phyloP scores from a whole-genome alignment of 2,888 invertebrate genomes.

The Laothoe populi region DNA sequence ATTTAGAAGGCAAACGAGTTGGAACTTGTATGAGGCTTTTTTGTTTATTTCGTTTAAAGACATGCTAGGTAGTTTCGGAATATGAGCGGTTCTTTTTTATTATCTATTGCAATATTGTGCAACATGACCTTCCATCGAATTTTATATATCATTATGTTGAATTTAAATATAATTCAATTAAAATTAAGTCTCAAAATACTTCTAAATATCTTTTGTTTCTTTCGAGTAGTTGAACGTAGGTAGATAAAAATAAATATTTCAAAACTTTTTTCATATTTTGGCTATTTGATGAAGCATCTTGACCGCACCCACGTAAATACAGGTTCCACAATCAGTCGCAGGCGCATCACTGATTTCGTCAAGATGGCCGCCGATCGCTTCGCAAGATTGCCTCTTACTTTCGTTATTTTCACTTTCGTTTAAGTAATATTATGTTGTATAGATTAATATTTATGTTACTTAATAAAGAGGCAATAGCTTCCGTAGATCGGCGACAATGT shows the following conservation, averaged over 20 bases:
- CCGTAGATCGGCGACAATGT: conserved; percentile 51
- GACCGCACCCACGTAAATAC: conserved; percentile 49
- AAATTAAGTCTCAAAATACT: too few species aligned
- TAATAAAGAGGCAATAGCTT: conserved; percentile 37
- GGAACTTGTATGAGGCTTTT: too few species aligned
- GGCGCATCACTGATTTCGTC: conserved; percentile 54
- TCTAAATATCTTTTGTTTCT: too few species aligned
- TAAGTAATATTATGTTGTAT: conserved; percentile 56
- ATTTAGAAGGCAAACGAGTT: too few species aligned
- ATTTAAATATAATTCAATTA: too few species aligned
- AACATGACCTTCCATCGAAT: too few species aligned
- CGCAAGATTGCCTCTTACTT: conserved; percentile 67
- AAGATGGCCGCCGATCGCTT: conserved; percentile 59
- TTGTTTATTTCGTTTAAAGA: too few species aligned
- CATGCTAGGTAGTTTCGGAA: too few species aligned
- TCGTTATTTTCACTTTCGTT: conserved; percentile 79
- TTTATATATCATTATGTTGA: too few species aligned
- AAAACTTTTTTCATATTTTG: conserved; percentile 32
- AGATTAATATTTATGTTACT: conserved; percentile 51
- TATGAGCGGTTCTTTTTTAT: too few species aligned
- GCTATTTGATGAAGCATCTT: conserved; percentile 32
- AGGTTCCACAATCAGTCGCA: conserved; percentile 46
- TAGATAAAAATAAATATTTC: background rate
- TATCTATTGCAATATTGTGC: background rate
- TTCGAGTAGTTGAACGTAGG: background rate